These are phyloP conservation scores for Strigops habroptila DNA, from an alignment of 2,113 vertebrate species.

Conservation along the genomic window DNA sequence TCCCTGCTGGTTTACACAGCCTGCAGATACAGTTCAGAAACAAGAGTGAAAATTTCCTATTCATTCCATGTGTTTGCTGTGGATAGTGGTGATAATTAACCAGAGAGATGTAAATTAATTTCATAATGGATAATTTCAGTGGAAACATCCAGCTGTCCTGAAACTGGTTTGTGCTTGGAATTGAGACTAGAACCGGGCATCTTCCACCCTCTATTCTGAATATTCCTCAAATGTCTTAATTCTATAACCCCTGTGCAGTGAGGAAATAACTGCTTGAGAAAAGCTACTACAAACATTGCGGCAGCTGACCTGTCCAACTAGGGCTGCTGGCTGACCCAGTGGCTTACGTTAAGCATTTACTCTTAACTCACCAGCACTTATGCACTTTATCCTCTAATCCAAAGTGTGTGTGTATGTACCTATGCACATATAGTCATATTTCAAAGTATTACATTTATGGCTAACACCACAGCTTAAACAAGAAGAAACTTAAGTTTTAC, in stretches of 20 bases:
- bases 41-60: slow-evolving; percentile 18
- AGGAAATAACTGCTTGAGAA: neutral
- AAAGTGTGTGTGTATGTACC: neutral
- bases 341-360: neutral
- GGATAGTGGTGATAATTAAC: slow-evolving; percentile 19
- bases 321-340: neutral
- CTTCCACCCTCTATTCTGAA: neutral
- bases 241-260: neutral
- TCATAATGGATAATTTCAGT: slow-evolving; percentile 15
- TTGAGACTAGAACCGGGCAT: neutral
- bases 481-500: neutral
- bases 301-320: neutral
- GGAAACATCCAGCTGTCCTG: slow-evolving; percentile 18
- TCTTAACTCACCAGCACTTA: neutral
- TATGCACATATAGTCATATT: neutral
- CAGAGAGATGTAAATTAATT: slow-evolving; percentile 29
- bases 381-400: neutral
- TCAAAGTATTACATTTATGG: neutral
- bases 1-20: neutral
- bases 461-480: neutral
- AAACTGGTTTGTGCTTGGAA: neutral
- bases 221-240: neutral
- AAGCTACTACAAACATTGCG: neutral
- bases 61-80: neutral
- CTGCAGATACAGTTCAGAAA: neutral